Evolutionary conservation across 2,888 invertebrate species (phyloP), one percentile per base, ranked within the genome.

Genomic region (Synergus japonicus): DNA sequence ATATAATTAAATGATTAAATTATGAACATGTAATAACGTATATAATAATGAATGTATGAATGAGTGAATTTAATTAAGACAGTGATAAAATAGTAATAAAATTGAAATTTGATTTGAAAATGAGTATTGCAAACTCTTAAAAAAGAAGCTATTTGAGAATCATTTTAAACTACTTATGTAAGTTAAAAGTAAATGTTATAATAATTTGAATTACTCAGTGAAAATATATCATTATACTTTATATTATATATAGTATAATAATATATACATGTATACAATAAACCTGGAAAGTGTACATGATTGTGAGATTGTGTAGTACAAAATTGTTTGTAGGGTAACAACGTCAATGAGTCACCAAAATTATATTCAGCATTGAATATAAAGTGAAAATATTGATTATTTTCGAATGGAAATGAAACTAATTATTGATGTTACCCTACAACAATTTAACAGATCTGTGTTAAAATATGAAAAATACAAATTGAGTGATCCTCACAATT

Each of bases 1-100:
- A 86, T 86, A 81, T 84, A 84, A 73, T 73, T 67, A 22, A 67
- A 67, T 67, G 5, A 44, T 18, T 43, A 43, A 43, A 65, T 43
- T 43, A 65, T 65, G 54, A 58, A 3, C 7, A 83, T 78, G 82
- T 83, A 82, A 58, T 2, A 18, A 83, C 78, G 82, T 83, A 82
- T 83, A 84, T 80, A 60, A 77, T 76, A 76, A 77, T 76, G 81
- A 83, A 73, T 54, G 43, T 37, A 37, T 37, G 37, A 37, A 37
- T 5, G 37, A 37, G 5, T 37, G 37, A 37, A 73, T 76, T 64
- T 64, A 78, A 66, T 64, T 46, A 49, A 46, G 77, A 63, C 73
- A 44, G 65, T 78, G 10, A 73, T 44, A 65, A 37, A 7, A 77
- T 22, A 37, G 69, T n/a, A 54, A 73, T 63, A 63, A 63, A 65